A percentile compares a stretch with the other conserved stretches of the same genome.
These are phyloP conservation scores for Agrotis puta DNA, from an alignment of 2,888 invertebrate genomes.

Conservation along the genomic window DNA sequence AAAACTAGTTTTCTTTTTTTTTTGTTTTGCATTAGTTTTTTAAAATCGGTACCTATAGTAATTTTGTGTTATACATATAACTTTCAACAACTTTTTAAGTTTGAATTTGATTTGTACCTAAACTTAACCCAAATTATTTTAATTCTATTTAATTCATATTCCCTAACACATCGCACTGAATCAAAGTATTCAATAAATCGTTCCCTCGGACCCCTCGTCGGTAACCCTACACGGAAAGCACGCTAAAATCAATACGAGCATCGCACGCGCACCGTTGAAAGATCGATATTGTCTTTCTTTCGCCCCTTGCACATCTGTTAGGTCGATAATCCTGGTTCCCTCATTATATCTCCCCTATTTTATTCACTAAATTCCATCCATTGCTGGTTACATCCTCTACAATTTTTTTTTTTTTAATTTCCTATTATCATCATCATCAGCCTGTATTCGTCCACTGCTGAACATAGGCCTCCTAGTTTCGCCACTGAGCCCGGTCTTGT, in stretches of 20 bases:
- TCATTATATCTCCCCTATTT: not conserved
- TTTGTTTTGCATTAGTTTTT: no score
- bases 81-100: no score
- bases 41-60: no score
- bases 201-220: conserved; percentile 34
- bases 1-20: no score
- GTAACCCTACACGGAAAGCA: conserved; percentile 73
- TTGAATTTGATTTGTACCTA: no score
- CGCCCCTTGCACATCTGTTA: conserved; percentile 84
- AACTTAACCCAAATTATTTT: no score
- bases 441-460: no score
- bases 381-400: conserved; percentile 8
- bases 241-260: conserved; percentile 78
- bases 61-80: no score
- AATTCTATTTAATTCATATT: conserved; percentile 38
- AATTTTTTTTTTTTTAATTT: not conserved
- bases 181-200: conserved; percentile 55
- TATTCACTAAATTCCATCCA: conserved; percentile 20
- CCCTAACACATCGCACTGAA: conserved; percentile 35
- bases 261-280: conserved; percentile 79
- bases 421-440: no score
- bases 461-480: no score
- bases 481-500: no score
- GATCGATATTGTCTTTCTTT: conserved; percentile 87
- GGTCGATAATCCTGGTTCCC: conserved; percentile 52